A percentile compares a stretch with the other conserved stretches of the same genome.
phyloP scores from a whole-genome alignment of 1,140 invertebrate species.

The Agraylea sexmaculata region DNA sequence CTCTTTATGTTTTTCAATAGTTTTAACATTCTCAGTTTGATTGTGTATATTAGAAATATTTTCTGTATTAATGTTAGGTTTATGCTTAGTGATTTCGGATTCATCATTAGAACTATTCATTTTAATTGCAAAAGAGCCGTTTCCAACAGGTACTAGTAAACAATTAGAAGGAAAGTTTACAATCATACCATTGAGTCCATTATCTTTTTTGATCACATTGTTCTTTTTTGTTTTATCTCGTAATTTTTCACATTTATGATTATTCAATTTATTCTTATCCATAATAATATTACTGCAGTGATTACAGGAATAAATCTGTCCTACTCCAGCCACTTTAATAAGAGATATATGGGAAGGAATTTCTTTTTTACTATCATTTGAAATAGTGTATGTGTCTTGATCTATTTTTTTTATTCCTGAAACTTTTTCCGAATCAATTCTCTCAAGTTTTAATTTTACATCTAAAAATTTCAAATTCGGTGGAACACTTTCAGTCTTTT shows the following conservation, averaged over 20 bases:
- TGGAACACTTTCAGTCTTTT: neutral
- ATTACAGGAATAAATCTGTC: slow-evolving; percentile 11
- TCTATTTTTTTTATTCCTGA: neutral
- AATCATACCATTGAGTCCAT: neutral
- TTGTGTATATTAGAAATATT: too few species aligned
- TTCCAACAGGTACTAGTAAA: slow-evolving; percentile 9
- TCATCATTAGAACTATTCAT: too few species aligned
- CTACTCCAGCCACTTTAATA: slow-evolving; percentile 5
- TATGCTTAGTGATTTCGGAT: too few species aligned
- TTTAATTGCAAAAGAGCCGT: slow-evolving; percentile 12
- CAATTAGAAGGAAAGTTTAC: slow-evolving; percentile 6
- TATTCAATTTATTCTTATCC: slow-evolving; percentile 8
- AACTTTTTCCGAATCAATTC: slow-evolving; percentile 6
- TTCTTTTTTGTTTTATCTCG: neutral
- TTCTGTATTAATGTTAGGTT: too few species aligned
- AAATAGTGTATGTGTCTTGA: neutral
- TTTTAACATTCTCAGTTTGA: too few species aligned
- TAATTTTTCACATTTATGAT: slow-evolving; percentile 1
- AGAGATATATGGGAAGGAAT: neutral
- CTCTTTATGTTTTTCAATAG: too few species aligned
- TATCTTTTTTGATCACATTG: slow-evolving; percentile 1
- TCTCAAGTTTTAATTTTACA: neutral
- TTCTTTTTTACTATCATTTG: neutral
- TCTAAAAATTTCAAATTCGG: too few species aligned
- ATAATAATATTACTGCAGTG: slow-evolving; percentile 9